Percentiles rank a stretch among this genome's conserved stretches.
phyloP scores from a whole-genome alignment of 2,888 invertebrate species.

The Margaritifera margaritifera region DNA sequence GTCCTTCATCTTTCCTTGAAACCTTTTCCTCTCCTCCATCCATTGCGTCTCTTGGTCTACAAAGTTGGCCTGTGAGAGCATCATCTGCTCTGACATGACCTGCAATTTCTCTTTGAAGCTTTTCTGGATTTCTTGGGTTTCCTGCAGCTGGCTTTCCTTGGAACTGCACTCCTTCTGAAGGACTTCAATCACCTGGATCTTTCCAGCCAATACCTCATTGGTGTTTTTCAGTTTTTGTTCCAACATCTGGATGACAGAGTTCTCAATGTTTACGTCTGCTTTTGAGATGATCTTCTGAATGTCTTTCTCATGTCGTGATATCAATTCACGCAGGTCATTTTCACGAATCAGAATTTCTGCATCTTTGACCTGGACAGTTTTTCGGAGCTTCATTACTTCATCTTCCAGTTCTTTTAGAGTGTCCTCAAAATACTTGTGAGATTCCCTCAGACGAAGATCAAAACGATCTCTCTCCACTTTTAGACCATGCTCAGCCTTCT shows the following conservation, averaged over 20 bases:
- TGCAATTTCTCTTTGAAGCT: slow-evolving; percentile 83
- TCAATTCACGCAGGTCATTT: slow-evolving; percentile 60
- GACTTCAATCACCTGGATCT: slow-evolving; percentile 65
- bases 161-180: slow-evolving; percentile 59
- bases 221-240: slow-evolving; percentile 66
- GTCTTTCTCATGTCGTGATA: slow-evolving; percentile 62
- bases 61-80: slow-evolving; percentile 86
- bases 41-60: slow-evolving; percentile 81
- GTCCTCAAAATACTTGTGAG: slow-evolving; percentile 67
- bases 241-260: slow-evolving; percentile 62
- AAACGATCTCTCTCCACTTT: slow-evolving; percentile 60
- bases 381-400: slow-evolving; percentile 49
- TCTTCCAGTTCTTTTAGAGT: slow-evolving; percentile 61
- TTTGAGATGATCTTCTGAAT: slow-evolving; percentile 62
- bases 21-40: slow-evolving; percentile 79
- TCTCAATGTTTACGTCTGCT: slow-evolving; percentile 62
- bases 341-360: slow-evolving; percentile 55
- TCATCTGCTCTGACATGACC: slow-evolving; percentile 87
- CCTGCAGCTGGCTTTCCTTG: slow-evolving; percentile 58
- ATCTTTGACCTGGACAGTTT: slow-evolving; percentile 52
- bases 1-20: slow-evolving; percentile 74
- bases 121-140: slow-evolving; percentile 76
- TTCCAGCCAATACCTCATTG: slow-evolving; percentile 64
- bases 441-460: slow-evolving; percentile 57
- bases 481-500: slow-evolving; percentile 56